Evolutionary conservation across 53 echinoderm and acorn worm genomes (phyloP).

Genomic region (Holothuria leucospilota): DNA sequence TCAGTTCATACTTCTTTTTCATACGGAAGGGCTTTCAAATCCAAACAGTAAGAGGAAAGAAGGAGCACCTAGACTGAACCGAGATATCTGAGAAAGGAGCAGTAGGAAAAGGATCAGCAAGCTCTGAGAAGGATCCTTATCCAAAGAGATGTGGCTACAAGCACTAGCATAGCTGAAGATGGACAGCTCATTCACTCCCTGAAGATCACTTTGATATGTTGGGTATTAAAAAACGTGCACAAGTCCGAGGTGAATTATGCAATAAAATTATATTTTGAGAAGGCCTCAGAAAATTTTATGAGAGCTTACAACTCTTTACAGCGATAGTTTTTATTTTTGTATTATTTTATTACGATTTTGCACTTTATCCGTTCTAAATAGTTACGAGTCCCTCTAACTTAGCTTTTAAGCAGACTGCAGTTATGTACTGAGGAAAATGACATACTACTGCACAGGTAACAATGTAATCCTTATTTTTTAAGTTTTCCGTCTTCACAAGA

Average conservation of each 20-base stretch:
- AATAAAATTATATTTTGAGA: too few relatives aligned
- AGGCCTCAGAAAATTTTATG: too few relatives aligned
- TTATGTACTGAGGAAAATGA: too few relatives aligned
- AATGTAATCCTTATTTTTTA: too few relatives aligned
- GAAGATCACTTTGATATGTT: conserved; percentile 90
- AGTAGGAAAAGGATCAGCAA: conserved; percentile 73
- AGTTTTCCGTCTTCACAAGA: too few relatives aligned
- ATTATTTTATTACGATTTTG: too few relatives aligned
- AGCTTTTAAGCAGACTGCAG: too few relatives aligned
- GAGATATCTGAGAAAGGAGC: conserved; percentile 84
- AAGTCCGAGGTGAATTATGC: conserved; percentile 56
- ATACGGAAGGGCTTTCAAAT: conserved; percentile 2
- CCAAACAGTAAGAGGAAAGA: conserved; percentile 63
- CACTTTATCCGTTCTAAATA: too few relatives aligned
- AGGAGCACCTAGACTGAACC: conserved; percentile 75
- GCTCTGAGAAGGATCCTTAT: conserved; percentile 79
- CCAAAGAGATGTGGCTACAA: conserved; percentile 90
- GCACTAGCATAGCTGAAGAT: conserved; percentile 74
- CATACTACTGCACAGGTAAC: too few relatives aligned
- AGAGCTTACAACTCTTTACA: too few relatives aligned
- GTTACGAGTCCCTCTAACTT: too few relatives aligned
- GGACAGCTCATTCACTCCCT: conserved; percentile 73
- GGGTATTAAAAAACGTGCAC: conserved; percentile 95
- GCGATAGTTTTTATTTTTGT: too few relatives aligned
- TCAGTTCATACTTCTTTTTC: not conserved